Base-by-base conservation (phyloP, 2,888 invertebrate genomes). In the Lydus trimaculatus region DNA sequence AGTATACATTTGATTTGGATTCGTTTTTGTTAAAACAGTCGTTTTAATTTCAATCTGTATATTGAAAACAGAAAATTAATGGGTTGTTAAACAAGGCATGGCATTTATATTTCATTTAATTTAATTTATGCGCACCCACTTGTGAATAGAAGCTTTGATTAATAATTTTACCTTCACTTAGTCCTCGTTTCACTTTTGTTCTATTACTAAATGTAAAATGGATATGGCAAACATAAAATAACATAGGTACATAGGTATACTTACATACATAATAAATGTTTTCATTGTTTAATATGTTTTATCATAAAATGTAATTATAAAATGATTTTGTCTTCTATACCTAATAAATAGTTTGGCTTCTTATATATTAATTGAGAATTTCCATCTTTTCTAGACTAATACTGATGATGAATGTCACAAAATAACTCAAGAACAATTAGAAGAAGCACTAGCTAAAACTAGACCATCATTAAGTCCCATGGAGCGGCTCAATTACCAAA, bases 401-500 rank as follows among this genome's bases (percentile, higher is more conserved):
- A 23, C 56, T 17, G 25, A 68, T 66, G 63, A 73, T 6, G 56
- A 56, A 2, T 15, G 25, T n/a, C 28, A 56, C 15, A 76, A 77
- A 73, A 83, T 92, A 33, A 87, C 86, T 60, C 89, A 89, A 75
- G 86, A 87, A 64, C 91, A 94, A 84, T 85, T 96, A 62, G 82
- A 89, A 70, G 87, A 88, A 65, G 92, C 94, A 0, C 84, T 93
- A 61, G 84, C 84, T 64, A 90, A 90, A 70, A 94, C 94, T 33
- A 90, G 91, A 67, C 95, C 96, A 0, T 95, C 96, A 0, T 88
- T 97, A 4, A 91, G 91, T 6, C 82, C 81, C 17, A 85, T 88
- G 31, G 96, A 96, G 81, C 88, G 90, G 72, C 75, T 84, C 17
- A 94, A 91, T 84, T 96, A 94, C 82, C 89, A 92, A 75, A 88